phyloP scores from a whole-genome alignment of 2,797 vertebrate species.

The Morus bassanus region DNA sequence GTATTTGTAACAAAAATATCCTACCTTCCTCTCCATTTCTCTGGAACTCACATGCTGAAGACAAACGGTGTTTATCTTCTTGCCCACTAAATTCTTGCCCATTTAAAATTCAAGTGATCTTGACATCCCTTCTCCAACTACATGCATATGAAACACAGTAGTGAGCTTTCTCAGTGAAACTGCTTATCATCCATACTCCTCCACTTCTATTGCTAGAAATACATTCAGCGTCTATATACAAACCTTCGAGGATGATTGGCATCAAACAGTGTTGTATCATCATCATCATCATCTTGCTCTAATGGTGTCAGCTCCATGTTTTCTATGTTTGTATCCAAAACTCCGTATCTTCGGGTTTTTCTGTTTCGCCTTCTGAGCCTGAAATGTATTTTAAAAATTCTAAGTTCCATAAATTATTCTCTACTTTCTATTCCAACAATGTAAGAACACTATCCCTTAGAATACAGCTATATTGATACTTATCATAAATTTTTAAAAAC shows the following conservation, averaged over 20 bases:
- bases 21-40: slow-evolving; percentile 42
- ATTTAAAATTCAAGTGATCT: slow-evolving; percentile 51
- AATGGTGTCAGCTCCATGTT: slow-evolving; percentile 80
- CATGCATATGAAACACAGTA: slow-evolving; percentile 20
- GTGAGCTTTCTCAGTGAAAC: slow-evolving; percentile 2
- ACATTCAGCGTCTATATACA: neutral
- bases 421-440: neutral
- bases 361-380: slow-evolving; percentile 77
- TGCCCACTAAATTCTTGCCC: slow-evolving; percentile 41
- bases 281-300: slow-evolving; percentile 80
- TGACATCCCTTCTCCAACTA: slow-evolving; percentile 41
- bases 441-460: neutral
- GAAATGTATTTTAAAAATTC: slow-evolving; percentile 40
- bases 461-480: neutral
- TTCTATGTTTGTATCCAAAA: slow-evolving; percentile 80
- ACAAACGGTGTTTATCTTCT: slow-evolving; percentile 47
- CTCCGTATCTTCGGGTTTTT: slow-evolving; percentile 77
- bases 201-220: neutral
- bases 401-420: neutral
- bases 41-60: slow-evolving; percentile 31
- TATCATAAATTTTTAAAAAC: neutral
- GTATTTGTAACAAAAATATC: slow-evolving; percentile 36
- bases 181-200: neutral
- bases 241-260: slow-evolving; percentile 77
- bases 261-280: slow-evolving; percentile 79